Evolutionary conservation across 30 jellyfish, hydroid and myxozoan genomes (phyloP).

Genomic region (Clytia hemisphaerica): DNA sequence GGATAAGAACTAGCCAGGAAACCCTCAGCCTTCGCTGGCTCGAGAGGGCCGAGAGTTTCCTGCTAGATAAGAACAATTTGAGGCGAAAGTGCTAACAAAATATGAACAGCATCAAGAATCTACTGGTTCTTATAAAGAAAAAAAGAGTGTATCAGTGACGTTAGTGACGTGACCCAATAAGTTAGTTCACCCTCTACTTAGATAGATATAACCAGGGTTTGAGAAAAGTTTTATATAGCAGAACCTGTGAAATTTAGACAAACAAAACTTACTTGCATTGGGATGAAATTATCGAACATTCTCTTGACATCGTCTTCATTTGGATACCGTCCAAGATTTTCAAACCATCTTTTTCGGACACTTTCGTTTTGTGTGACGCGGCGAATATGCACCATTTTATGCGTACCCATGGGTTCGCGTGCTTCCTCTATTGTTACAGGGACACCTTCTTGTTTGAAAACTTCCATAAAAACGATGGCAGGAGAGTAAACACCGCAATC

Average conservation of each 20-base stretch:
- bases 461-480: slow-evolving; percentile 84
- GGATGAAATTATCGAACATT: slow-evolving; percentile 83
- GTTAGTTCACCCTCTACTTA: too few relatives aligned
- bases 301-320: slow-evolving; percentile 79
- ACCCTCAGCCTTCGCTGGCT: too few relatives aligned
- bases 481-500: slow-evolving; percentile 99
- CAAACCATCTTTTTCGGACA: slow-evolving; percentile 83
- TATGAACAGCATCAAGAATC: too few relatives aligned
- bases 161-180: too few relatives aligned
- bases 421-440: slow-evolving; percentile 97
- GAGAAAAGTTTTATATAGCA: too few relatives aligned
- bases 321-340: slow-evolving; percentile 68
- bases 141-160: too few relatives aligned
- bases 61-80: too few relatives aligned
- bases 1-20: too few relatives aligned
- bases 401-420: slow-evolving; percentile 96
- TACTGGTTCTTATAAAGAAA: too few relatives aligned
- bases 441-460: slow-evolving; percentile 79
- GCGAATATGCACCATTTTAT: slow-evolving; percentile 76
- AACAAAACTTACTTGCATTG: slow-evolving; percentile 62
- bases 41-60: too few relatives aligned
- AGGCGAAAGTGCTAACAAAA: too few relatives aligned
- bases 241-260: background rate
- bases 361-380: slow-evolving; percentile 84
- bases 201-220: too few relatives aligned